Percentiles rank a stretch among this genome's conserved stretches.
Evolutionary conservation across 2,113 vertebrate species (phyloP).

Genomic region (Syrrhaptes paradoxus): DNA sequence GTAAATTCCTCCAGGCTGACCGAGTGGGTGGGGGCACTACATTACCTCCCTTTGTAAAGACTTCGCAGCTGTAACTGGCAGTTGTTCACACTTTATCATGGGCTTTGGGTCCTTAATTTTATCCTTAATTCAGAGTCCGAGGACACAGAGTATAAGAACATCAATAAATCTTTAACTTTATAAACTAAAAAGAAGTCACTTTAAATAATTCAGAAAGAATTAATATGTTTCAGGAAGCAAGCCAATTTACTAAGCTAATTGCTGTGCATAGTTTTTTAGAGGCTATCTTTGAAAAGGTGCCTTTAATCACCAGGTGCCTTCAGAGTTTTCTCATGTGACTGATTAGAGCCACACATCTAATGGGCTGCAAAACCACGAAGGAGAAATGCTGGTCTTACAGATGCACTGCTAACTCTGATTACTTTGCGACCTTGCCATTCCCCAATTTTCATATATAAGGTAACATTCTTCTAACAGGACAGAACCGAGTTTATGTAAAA

Average conservation of each 20-base stretch:
- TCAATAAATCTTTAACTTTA: slow-evolving; percentile 46
- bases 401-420: neutral
- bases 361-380: neutral
- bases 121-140: slow-evolving; percentile 1
- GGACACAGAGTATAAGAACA: neutral
- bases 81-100: neutral
- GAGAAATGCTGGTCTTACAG: neutral
- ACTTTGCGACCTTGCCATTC: neutral
- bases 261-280: slow-evolving; percentile 14
- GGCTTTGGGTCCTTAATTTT: neutral
- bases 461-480: neutral
- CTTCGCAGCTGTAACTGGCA: neutral
- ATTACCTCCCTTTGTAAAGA: neutral
- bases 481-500: neutral
- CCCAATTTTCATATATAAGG: neutral
- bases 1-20: neutral
- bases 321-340: neutral
- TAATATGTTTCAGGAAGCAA: slow-evolving; percentile 27
- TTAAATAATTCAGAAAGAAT: slow-evolving; percentile 41
- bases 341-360: slow-evolving; percentile 37
- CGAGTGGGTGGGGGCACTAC: neutral
- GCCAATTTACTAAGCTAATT: slow-evolving; percentile 42
- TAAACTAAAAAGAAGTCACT: slow-evolving; percentile 21
- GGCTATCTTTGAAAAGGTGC: slow-evolving; percentile 34
- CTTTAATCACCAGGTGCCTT: slow-evolving; percentile 51